Evolutionary conservation across 2,888 invertebrate species (phyloP).

Genomic region (Athalia cordata): DNA sequence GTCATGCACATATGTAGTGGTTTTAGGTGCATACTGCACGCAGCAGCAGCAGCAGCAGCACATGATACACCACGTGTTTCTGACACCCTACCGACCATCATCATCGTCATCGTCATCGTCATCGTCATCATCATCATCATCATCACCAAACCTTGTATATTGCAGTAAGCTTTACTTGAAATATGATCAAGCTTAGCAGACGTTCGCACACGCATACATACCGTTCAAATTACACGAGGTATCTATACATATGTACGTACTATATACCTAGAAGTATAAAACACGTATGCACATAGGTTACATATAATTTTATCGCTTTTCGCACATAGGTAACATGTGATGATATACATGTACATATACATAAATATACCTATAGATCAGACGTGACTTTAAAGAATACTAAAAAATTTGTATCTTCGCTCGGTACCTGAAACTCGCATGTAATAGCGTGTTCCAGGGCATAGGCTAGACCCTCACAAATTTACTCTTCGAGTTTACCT

Average conservation of each 20-base stretch:
- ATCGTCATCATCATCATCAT: not conserved
- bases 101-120: too few relatives aligned
- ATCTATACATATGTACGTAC: too few relatives aligned
- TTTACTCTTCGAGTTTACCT: conserved; percentile 24
- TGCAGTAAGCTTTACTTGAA: conserved; percentile 23
- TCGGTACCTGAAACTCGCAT: conserved; percentile 43
- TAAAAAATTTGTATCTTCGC: conserved; percentile 27
- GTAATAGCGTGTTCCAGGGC: conserved; percentile 25
- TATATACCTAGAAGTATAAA: not conserved
- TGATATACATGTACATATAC: too few relatives aligned
- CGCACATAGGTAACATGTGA: too few relatives aligned
- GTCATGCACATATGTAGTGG: too few relatives aligned
- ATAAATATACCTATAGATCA: too few relatives aligned
- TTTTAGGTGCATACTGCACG: too few relatives aligned
- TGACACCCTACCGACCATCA: too few relatives aligned
- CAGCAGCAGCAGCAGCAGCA: too few relatives aligned
- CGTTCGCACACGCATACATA: not conserved
- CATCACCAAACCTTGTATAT: not conserved
- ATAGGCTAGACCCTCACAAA: conserved; percentile 33
- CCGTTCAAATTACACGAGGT: not conserved
- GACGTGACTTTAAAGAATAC: too few relatives aligned
- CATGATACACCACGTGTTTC: too few relatives aligned
- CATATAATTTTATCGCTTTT: too few relatives aligned
- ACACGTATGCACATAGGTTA: not conserved
- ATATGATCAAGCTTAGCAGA: conserved; percentile 33